Percentiles rank a stretch among this genome's conserved stretches.
Evolutionary conservation across 1,140 invertebrate genomes (phyloP).

Genomic region (Palaemon carinicauda): DNA sequence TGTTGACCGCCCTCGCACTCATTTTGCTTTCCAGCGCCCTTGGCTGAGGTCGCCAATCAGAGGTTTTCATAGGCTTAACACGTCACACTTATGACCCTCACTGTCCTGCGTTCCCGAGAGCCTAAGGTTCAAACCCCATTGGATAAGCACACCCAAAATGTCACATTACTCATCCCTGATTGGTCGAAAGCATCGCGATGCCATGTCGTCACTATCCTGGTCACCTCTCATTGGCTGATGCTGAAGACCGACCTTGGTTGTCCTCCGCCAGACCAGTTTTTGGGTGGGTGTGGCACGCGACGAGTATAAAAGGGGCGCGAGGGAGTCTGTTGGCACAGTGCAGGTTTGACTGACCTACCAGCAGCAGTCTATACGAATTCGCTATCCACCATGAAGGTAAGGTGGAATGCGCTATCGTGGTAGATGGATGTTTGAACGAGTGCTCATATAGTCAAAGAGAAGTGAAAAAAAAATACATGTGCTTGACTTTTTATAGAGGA

Average conservation of each 20-base stretch:
- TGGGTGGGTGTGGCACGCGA: neutral
- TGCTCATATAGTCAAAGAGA: too few species aligned
- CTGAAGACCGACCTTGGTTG: neutral
- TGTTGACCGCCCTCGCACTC: neutral
- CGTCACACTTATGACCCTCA: neutral
- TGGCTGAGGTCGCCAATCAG: constrained; percentile 1
- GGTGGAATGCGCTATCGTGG: too few species aligned
- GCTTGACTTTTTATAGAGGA: too few species aligned
- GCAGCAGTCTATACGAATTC: neutral
- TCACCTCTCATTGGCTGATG: neutral
- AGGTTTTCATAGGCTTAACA: neutral
- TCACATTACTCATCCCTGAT: neutral
- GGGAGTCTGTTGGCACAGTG: neutral
- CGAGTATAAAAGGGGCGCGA: neutral
- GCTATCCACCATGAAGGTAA: neutral
- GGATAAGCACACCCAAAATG: neutral
- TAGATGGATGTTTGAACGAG: too few species aligned
- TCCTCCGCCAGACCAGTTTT: neutral
- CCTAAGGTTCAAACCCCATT: too few species aligned
- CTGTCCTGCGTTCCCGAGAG: neutral
- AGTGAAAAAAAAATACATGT: too few species aligned
- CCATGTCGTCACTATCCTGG: neutral
- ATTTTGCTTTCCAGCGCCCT: neutral
- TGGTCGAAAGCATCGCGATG: neutral
- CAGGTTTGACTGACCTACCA: neutral